Conservation (phyloP, 2,888 invertebrate genomes). For the Drosophila fungiperda region DNA sequence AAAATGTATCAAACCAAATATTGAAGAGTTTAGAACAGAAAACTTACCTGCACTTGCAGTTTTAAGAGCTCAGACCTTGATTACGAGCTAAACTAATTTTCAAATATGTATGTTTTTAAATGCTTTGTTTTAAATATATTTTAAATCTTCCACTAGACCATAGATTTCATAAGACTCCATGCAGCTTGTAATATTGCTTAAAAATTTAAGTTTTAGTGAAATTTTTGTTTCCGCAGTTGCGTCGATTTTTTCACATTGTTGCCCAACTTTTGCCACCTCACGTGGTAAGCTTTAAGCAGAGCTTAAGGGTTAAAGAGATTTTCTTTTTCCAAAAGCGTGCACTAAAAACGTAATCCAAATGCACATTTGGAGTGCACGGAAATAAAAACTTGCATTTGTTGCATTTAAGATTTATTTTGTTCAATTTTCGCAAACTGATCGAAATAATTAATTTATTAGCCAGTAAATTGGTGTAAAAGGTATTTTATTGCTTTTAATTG, state of each 20-base stretch:
- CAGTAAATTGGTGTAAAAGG: neutral
- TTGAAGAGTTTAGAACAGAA: conserved; percentile 25
- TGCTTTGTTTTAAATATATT: neutral
- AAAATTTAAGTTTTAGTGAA: neutral
- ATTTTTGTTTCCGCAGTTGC: neutral
- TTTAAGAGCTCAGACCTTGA: neutral
- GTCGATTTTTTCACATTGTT: neutral
- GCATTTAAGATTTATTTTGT: neutral
- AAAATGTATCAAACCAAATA: conserved; percentile 9
- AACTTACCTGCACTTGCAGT: conserved; percentile 13
- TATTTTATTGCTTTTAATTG: neutral
- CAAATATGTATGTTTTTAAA: neutral
- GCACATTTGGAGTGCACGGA: neutral
- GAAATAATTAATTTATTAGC: neutral
- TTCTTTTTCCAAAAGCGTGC: neutral
- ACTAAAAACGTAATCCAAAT: conserved; percentile 3
- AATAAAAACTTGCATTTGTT: neutral
- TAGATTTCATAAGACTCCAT: neutral
- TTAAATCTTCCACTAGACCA: neutral
- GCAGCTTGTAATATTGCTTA: neutral
- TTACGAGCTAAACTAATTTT: neutral
- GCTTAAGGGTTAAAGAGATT: conserved; percentile 7
- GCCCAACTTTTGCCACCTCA: conserved; percentile 2
- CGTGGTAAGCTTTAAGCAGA: conserved; percentile 7
- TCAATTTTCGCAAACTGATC: neutral